Evolutionary conservation across 1,140 invertebrate genomes (phyloP).

Genomic region (Micrasema minimum): DNA sequence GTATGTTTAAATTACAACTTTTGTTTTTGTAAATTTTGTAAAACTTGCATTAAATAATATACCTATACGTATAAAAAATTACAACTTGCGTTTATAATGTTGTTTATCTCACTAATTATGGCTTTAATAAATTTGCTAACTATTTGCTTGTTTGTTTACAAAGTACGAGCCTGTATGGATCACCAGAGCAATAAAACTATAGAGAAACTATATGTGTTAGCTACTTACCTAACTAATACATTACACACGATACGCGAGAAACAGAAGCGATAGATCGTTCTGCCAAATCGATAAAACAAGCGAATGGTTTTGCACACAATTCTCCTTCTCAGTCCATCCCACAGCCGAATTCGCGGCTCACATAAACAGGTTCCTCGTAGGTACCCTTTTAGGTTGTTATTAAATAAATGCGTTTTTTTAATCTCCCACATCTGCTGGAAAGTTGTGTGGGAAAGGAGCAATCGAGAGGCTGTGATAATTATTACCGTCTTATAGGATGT

Average conservation of each 20-base stretch:
- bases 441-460: conserved; percentile 21
- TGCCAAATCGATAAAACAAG: not conserved
- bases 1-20: too few relatives aligned
- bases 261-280: not conserved
- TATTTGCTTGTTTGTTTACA: too few relatives aligned
- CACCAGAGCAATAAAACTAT: not conserved
- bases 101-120: too few relatives aligned
- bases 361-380: conserved; percentile 16
- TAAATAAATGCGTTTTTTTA: conserved; percentile 27
- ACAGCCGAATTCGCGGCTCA: conserved; percentile 3
- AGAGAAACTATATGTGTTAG: too few relatives aligned
- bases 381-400: conserved; percentile 22
- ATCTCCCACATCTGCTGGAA: conserved; percentile 12
- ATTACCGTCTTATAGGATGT: not conserved
- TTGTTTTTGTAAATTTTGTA: too few relatives aligned
- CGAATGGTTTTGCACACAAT: conserved; percentile 21
- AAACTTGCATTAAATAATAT: too few relatives aligned
- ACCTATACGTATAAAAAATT: too few relatives aligned
- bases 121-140: too few relatives aligned
- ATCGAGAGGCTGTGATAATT: not conserved
- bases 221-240: too few relatives aligned
- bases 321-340: not conserved
- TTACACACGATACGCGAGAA: not conserved
- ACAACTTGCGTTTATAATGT: too few relatives aligned
- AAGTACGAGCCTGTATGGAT: too few relatives aligned